phyloP scores from a whole-genome alignment of 2,888 invertebrate genomes.

The Ctenicera cuprea region DNA sequence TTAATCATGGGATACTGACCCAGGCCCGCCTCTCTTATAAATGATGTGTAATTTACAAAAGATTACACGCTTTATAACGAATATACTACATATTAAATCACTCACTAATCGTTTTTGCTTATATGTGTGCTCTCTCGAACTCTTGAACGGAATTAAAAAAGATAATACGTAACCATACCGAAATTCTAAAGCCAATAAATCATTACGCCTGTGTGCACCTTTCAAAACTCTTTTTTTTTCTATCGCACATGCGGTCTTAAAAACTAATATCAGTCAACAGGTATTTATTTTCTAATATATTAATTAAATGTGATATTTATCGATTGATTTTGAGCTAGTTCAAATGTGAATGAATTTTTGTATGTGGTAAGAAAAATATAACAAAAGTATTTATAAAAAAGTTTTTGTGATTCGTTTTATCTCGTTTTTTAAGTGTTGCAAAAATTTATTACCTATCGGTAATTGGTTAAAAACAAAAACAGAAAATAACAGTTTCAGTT shows the following conservation, averaged over 20 bases:
- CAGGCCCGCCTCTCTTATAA: slow-evolving; percentile 68
- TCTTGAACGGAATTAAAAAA: slow-evolving; percentile 34
- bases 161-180: slow-evolving; percentile 29
- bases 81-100: slow-evolving; percentile 69
- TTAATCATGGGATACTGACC: slow-evolving; percentile 68
- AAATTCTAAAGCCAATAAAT: slow-evolving; percentile 22
- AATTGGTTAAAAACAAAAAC: too few species aligned
- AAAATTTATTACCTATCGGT: too few species aligned
- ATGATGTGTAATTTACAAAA: slow-evolving; percentile 71
- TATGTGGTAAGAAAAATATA: too few species aligned
- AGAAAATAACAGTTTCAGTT: too few species aligned
- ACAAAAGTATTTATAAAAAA: too few species aligned
- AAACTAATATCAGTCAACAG: slow-evolving; percentile 13
- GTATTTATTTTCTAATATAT: slow-evolving; percentile 18
- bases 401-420: too few species aligned
- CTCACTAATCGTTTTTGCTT: slow-evolving; percentile 65
- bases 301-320: neutral
- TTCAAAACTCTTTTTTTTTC: slow-evolving; percentile 10
- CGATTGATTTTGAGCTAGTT: too few species aligned
- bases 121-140: slow-evolving; percentile 21
- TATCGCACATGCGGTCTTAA: neutral
- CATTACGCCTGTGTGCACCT: slow-evolving; percentile 15
- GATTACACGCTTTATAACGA: slow-evolving; percentile 71
- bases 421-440: too few species aligned
- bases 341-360: too few species aligned